A percentile compares a stretch with the other conserved stretches of the same genome.
Conservation (phyloP, 2,888 invertebrate species). For the Ephialtes manifestator region DNA sequence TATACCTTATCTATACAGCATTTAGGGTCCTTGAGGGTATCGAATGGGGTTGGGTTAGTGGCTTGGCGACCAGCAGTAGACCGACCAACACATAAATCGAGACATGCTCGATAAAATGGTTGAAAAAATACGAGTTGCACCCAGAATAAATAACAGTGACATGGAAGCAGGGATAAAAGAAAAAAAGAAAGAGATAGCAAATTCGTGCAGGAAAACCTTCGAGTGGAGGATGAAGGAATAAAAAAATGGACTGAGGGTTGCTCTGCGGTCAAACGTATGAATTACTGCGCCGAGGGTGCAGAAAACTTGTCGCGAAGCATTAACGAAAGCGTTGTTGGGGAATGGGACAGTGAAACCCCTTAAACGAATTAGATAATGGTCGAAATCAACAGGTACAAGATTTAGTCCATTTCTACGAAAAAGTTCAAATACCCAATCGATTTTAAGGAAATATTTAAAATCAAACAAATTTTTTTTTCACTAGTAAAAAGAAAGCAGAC, state of each 20-base stretch:
- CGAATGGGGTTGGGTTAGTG: constrained; percentile 21
- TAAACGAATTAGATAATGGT: neutral
- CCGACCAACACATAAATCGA: constrained; percentile 73
- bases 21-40: constrained; percentile 44
- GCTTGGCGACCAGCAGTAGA: constrained; percentile 40
- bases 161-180: constrained; percentile 47
- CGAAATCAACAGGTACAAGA: constrained; percentile 9
- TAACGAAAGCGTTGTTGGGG: constrained; percentile 2
- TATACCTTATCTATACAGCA: constrained; percentile 26
- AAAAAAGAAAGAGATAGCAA: constrained; percentile 29
- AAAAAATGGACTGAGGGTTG: constrained; percentile 53
- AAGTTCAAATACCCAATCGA: neutral
- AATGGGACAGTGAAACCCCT: neutral
- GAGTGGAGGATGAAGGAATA: constrained; percentile 47
- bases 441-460: neutral
- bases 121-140: constrained; percentile 73
- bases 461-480: too few relatives aligned
- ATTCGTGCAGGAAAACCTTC: constrained; percentile 29
- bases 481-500: too few relatives aligned
- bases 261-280: constrained; percentile 60
- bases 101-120: constrained; percentile 76
- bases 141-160: constrained; percentile 75
- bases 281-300: constrained; percentile 62
- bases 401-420: neutral
- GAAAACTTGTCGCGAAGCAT: constrained; percentile 36